Evolutionary conservation across 2,113 vertebrate species (phyloP).

Genomic region (Chiloscyllium plagiosum): DNA sequence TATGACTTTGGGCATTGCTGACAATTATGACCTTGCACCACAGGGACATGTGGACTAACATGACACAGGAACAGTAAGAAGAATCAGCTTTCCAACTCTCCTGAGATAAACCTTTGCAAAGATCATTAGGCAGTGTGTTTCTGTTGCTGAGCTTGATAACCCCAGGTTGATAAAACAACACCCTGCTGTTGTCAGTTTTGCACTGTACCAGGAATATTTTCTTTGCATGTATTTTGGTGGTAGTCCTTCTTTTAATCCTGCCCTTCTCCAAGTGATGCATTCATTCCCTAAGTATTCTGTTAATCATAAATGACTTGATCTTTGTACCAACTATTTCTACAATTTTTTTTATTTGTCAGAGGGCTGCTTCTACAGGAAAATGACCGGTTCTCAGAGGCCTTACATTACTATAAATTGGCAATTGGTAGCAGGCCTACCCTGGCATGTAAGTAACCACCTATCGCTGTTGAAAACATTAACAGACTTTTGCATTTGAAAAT

Average conservation of each 20-base stretch:
- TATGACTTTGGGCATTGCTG: too few relatives aligned
- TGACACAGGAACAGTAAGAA: background rate
- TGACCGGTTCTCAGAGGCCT: conserved; percentile 87
- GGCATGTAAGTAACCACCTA: conserved; percentile 82
- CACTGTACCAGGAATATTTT: background rate
- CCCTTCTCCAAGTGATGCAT: background rate
- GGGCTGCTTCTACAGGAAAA: conserved; percentile 94
- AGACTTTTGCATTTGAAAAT: background rate
- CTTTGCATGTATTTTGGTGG: too few relatives aligned
- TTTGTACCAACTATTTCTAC: background rate
- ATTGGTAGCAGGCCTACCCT: conserved; percentile 93
- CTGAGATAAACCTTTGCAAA: background rate
- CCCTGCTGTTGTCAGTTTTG: background rate
- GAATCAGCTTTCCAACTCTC: background rate
- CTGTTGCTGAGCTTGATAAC: conserved; percentile 8
- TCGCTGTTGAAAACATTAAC: background rate
- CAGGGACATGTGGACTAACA: background rate
- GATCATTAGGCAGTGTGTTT: background rate
- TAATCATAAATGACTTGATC: background rate
- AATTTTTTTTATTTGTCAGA: conserved; percentile 53
- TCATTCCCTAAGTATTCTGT: background rate
- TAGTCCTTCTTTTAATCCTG: background rate
- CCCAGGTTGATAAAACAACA: background rate
- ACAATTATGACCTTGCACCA: background rate
- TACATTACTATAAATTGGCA: conserved; percentile 95